Base-by-base conservation (phyloP, 2,888 invertebrate species). In the Arge pagana region DNA sequence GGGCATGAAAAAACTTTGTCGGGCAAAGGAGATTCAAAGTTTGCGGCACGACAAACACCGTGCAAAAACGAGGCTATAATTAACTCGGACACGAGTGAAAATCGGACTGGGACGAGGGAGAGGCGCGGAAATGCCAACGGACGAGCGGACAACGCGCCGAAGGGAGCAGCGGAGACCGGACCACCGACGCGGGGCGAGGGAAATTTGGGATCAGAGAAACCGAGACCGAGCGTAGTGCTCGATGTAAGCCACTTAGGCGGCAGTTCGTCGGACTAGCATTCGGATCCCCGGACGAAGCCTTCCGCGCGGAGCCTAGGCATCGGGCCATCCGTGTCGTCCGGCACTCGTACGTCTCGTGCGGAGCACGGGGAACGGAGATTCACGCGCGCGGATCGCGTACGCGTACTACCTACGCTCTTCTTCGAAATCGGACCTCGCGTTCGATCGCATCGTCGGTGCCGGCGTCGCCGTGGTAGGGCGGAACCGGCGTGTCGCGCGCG, bases 181-280 rank as follows among this genome's bases (percentile, higher is more conserved):
- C n/a, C n/a, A n/a, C n/a, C 15, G 37, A 16, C 33, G 10, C 48
- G 36, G 23, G 13, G 33, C 15, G 19, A n/a, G 4, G 11, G 19
- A 10, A 31, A 28, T 23, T 28, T 45, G 26, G 36, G 55, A 54
- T 57, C 54, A 51, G 31, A 45, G 53, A 19, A 39, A 35, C 13
- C 24, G 18, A 43, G 52, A 51, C 55, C 53, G 53, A 54, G 54
- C 50, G 19, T 33, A 39, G 59, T 64, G 59, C 65, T 66, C 67
- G 63, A 59, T 59, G 54, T 67, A 65, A 67, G 63, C 65, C 60
- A 67, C 60, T 61, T 61, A 59, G 61, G 59, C 61, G 58, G 59
- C 62, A 60, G 56, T 60, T 53, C 53, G 57, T 58, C 50, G 35
- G 54, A 56, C 19, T 15, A 23, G 16, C 15, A 33, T 28, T 33